Base-by-base conservation (phyloP, 2,888 invertebrate species). In the Scrobipalpa atriplicella region DNA sequence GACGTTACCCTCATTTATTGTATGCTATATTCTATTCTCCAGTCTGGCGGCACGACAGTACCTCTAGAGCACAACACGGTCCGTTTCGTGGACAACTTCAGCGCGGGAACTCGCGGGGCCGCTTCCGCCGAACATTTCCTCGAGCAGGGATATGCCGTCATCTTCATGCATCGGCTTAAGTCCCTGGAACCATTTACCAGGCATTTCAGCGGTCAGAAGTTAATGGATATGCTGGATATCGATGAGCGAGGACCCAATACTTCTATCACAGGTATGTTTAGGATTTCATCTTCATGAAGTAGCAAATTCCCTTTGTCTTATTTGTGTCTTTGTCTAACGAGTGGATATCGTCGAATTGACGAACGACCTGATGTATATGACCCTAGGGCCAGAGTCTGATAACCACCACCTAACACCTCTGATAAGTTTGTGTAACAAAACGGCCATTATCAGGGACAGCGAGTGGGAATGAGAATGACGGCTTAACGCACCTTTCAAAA, bases 71-170 rank as follows among this genome's bases (percentile, higher is more conserved):
- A 98, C 85, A 98, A 98, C 83, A 99, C 99, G 0, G 99, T 99
- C 0, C 95, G 99, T 64, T 99, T 98, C 89, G 98, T 99, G 66
- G 99, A 99, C 87, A 99, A 99, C 93, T 99, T 99, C 89, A 99
- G 99, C 86, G 97, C 98, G 18, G 99, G 99, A 60, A 98, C 97
- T 0, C 94, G 99, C 72, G 99, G 99, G 21, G 96, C 99, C 0
- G 95, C 98, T 0, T 99, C 99, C 0, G 96, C 99, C 0, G 99
- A 99, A 94, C 97, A 98, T 85, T 99, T 99, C 90, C 93, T 99
- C 52, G 95, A 96, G 73, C 90, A 90, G 51, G 92, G 90, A 2
- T 99, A 99, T 87, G 96, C 97, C 51, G 99, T 99, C 65, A 96
- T 99, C 81, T 99, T 99, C 91, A 95, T 99, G 94, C 95, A 98